A percentile compares a stretch with the other conserved stretches of the same genome.
Conservation (phyloP, 2,888 invertebrate species). For the Zygogramma bicolorata region DNA sequence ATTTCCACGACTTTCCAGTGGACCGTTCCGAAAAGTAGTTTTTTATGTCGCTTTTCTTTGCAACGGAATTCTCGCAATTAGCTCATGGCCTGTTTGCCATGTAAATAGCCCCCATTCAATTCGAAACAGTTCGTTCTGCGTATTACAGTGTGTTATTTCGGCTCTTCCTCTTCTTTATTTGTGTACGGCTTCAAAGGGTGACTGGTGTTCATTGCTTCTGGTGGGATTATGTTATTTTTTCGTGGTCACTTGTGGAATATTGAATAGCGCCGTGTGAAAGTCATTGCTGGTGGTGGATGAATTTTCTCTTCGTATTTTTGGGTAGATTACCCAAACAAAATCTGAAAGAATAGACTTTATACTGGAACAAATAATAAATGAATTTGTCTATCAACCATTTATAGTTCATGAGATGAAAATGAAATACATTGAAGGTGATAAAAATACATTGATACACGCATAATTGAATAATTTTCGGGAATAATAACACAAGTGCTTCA, state of each 20-base stretch:
- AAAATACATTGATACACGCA: no score
- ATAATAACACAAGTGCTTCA: no score
- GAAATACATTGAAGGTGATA: no score
- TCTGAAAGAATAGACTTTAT: no score
- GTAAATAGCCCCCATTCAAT: constrained; percentile 13
- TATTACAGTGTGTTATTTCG: not conserved
- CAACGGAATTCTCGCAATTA: constrained; percentile 7
- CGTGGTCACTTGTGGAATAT: not conserved
- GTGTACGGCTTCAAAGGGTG: not conserved
- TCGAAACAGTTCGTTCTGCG: not conserved
- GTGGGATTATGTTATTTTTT: not conserved
- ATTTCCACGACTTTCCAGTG: constrained; percentile 10
- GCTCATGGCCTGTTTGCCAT: constrained; percentile 15
- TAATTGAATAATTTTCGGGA: no score
- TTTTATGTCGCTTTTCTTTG: constrained; percentile 4
- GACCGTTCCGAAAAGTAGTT: constrained; percentile 9
- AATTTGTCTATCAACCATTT: no score
- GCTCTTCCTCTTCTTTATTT: constrained; percentile 1
- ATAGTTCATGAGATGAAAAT: no score
- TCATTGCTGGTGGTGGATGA: no score
- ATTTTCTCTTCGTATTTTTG: no score
- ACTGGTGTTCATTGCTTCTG: not conserved
- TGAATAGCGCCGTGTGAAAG: not conserved
- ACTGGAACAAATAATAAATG: no score
- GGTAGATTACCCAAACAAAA: no score